These are phyloP conservation scores for Coregonus suidteri DNA, from an alignment of 2,797 vertebrate genomes.

Conservation along the genomic window DNA sequence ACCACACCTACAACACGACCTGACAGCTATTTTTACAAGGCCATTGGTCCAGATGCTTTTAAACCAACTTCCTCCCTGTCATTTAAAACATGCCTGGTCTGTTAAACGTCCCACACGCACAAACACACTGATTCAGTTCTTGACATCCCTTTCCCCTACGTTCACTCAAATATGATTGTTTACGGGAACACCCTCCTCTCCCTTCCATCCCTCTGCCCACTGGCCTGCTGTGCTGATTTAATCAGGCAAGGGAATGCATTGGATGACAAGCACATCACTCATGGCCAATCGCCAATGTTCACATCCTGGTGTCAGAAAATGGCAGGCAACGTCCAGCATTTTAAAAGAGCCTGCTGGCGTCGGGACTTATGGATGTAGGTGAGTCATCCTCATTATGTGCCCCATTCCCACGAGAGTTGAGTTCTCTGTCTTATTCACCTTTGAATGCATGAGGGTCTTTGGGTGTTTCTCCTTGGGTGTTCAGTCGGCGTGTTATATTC, in stretches of 20 bases:
- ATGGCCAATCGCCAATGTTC: neutral
- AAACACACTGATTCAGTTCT: neutral
- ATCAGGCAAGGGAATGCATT: slow-evolving; percentile 35
- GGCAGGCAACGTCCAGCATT: slow-evolving; percentile 4
- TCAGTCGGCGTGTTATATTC: neutral
- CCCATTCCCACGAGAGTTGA: neutral
- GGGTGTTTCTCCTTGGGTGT: neutral
- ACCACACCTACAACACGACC: too few relatives aligned
- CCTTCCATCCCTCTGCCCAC: neutral
- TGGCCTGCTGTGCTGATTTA: slow-evolving; percentile 4
- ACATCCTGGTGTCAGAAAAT: slow-evolving; percentile 14
- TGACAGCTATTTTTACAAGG: too few relatives aligned
- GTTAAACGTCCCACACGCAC: slow-evolving; percentile 4
- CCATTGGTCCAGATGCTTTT: slow-evolving; percentile 46
- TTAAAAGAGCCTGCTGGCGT: neutral
- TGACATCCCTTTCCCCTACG: neutral
- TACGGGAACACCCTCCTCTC: slow-evolving; percentile 1
- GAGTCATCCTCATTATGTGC: neutral
- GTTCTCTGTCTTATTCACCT: neutral
- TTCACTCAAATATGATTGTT: slow-evolving; percentile 37
- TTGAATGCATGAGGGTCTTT: neutral
- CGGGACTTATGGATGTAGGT: neutral
- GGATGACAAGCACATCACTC: slow-evolving; percentile 17
- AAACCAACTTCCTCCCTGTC: slow-evolving; percentile 46
- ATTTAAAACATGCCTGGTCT: slow-evolving; percentile 54